These are phyloP conservation scores for Campylomormyrus numenius DNA, from an alignment of 2,113 vertebrate species.

Conservation along the genomic window DNA sequence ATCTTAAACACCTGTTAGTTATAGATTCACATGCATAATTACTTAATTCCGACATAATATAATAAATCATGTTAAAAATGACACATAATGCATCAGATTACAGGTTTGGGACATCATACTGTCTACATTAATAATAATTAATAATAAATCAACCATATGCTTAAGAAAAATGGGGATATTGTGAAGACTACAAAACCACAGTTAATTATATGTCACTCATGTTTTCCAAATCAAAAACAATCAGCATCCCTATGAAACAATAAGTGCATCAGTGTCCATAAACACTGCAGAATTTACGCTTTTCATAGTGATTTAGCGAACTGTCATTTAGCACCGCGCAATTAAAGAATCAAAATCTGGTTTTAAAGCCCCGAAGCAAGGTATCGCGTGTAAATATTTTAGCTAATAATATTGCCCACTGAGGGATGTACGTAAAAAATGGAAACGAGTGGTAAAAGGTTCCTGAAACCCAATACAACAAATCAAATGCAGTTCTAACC, in stretches of 20 bases:
- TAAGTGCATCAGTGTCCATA: neutral
- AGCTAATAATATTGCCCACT: neutral
- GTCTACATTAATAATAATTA: neutral
- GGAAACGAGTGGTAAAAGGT: neutral
- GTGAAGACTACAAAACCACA: neutral
- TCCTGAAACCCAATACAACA: neutral
- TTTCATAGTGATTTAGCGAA: neutral
- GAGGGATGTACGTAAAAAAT: neutral
- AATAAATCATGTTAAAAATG: neutral
- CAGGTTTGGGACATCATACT: neutral
- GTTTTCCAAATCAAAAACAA: neutral
- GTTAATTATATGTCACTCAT: neutral
- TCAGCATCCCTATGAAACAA: neutral
- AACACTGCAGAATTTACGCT: neutral
- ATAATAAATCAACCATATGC: neutral
- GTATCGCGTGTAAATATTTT: neutral
- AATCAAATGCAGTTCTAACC: neutral
- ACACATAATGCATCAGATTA: neutral
- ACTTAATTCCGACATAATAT: neutral
- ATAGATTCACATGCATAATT: conserved; percentile 46
- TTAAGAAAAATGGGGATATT: neutral
- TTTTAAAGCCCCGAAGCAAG: neutral
- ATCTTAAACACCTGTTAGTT: conserved; percentile 59
- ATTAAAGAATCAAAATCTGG: neutral
- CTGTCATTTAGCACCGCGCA: neutral